A percentile compares a stretch with the other conserved stretches of the same genome.
These are phyloP conservation scores for Danaus chrysippus DNA, from an alignment of 2,888 invertebrate genomes.

Conservation along the genomic window DNA sequence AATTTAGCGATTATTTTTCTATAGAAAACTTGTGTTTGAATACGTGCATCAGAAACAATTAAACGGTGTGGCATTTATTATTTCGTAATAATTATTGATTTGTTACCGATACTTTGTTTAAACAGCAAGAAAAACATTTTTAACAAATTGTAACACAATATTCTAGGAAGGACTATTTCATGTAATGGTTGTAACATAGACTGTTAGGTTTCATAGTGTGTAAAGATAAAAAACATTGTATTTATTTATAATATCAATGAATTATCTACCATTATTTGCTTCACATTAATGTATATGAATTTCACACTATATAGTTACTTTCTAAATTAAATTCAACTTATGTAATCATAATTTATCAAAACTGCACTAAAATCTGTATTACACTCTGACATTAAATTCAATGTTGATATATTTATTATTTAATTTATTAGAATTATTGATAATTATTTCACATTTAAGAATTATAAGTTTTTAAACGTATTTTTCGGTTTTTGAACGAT, in stretches of 20 bases:
- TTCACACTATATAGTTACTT: slow-evolving; percentile 11
- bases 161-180: too few species aligned
- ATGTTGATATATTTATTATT: too few species aligned
- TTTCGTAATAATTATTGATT: neutral
- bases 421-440: too few species aligned
- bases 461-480: slow-evolving; percentile 10
- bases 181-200: too few species aligned
- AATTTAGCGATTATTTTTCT: slow-evolving; percentile 51
- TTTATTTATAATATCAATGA: slow-evolving; percentile 14
- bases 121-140: neutral
- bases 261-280: neutral
- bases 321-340: neutral
- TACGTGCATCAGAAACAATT: slow-evolving; percentile 18
- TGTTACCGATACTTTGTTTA: neutral
- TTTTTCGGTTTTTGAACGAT: neutral
- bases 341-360: neutral
- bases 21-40: slow-evolving; percentile 25
- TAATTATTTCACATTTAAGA: neutral
- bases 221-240: neutral
- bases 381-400: neutral
- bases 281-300: slow-evolving; percentile 9
- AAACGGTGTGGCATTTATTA: neutral
- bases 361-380: slow-evolving; percentile 5
- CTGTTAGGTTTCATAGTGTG: too few species aligned
- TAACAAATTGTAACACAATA: too few species aligned